Conservation (phyloP, 2,888 invertebrate genomes). For the Doris montereyensis region DNA sequence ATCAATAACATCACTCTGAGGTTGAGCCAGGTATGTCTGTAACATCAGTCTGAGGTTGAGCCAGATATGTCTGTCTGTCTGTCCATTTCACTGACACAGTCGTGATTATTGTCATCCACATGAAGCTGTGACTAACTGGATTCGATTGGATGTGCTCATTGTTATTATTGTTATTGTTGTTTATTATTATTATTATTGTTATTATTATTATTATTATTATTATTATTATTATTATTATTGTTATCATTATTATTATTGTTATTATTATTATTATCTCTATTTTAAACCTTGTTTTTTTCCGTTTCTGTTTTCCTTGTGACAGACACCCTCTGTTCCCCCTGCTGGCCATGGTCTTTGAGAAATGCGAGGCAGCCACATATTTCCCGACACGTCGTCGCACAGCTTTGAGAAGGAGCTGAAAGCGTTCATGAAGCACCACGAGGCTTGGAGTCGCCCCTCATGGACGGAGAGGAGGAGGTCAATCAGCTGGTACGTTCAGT, state of each 20-base stretch:
- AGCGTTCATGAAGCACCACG: constrained; percentile 92
- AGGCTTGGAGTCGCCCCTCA: constrained; percentile 88
- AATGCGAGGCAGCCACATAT: constrained; percentile 71
- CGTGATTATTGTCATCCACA: too few relatives aligned
- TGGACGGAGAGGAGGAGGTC: constrained; percentile 79
- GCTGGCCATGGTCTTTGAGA: constrained; percentile 71
- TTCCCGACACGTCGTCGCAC: constrained; percentile 64
- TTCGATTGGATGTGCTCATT: too few relatives aligned
- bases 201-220: constrained; percentile 14
- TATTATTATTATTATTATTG: background rate
- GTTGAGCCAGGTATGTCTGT: too few relatives aligned
- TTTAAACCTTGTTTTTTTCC: background rate
- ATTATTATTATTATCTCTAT: background rate
- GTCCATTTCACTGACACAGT: too few relatives aligned
- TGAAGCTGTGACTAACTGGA: too few relatives aligned
- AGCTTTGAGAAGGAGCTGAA: constrained; percentile 75
- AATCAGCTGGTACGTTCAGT: constrained; percentile 65
- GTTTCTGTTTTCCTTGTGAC: too few relatives aligned
- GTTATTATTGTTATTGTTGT: background rate
- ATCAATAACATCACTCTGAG: too few relatives aligned
- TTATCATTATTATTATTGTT: background rate
- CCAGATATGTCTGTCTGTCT: too few relatives aligned
- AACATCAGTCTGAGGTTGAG: too few relatives aligned
- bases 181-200: too few relatives aligned
- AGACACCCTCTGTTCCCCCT: constrained; percentile 75